These are phyloP conservation scores for Chelon labrosus DNA, from an alignment of 2,797 vertebrate species.

Conservation along the genomic window DNA sequence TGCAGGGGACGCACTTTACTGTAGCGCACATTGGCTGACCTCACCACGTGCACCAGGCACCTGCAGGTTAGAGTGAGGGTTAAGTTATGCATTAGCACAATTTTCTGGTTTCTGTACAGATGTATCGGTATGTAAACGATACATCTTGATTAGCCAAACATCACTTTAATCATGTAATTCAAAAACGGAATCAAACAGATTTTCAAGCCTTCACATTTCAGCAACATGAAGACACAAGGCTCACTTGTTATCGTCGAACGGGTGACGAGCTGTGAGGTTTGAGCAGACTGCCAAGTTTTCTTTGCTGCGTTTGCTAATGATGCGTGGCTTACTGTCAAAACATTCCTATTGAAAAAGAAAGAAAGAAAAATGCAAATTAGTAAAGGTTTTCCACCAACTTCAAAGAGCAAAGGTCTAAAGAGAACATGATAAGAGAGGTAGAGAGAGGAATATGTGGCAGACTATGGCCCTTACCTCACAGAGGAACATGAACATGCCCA, in stretches of 20 bases:
- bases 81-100: not conserved
- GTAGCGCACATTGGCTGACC: constrained; percentile 96
- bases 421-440: not conserved
- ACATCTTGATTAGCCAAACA: no score
- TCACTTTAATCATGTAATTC: not conserved
- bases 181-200: not conserved
- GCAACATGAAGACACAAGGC: constrained; percentile 47
- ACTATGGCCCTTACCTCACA: constrained; percentile 82
- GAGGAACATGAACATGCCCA: constrained; percentile 93
- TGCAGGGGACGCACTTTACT: constrained; percentile 98
- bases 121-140: not conserved
- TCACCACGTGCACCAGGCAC: constrained; percentile 98
- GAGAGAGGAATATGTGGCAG: no score
- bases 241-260: constrained; percentile 98
- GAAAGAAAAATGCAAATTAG: constrained; percentile 6
- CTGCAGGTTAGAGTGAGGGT: constrained; percentile 67
- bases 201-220: not conserved
- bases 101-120: not conserved
- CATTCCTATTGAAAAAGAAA: constrained; percentile 88
- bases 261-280: constrained; percentile 96
- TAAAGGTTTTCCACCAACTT: constrained; percentile 7
- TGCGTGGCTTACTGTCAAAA: constrained; percentile 98
- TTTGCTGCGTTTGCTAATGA: constrained; percentile 98
- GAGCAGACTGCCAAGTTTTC: constrained; percentile 95
- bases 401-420: not conserved